Percentiles rank a stretch among this genome's conserved stretches.
Conservation (phyloP, 2,113 vertebrate genomes). For the Ophthalmolycus amberensis region DNA sequence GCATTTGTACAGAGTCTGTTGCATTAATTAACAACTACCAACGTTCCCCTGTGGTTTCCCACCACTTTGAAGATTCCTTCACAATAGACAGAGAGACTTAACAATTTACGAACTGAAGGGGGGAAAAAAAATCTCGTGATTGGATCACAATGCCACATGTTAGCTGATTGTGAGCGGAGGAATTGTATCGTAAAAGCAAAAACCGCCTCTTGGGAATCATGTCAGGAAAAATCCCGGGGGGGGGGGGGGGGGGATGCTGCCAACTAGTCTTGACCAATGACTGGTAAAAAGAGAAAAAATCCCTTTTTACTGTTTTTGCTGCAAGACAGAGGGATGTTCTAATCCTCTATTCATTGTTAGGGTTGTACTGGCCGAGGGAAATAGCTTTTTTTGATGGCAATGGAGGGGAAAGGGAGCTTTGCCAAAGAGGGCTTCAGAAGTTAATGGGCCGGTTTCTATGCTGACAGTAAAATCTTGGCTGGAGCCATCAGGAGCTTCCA, state of each 20-base stretch:
- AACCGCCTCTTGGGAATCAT: slow-evolving; percentile 75
- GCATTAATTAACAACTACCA: slow-evolving; percentile 80
- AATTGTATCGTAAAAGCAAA: slow-evolving; percentile 76
- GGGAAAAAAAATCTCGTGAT: slow-evolving; percentile 68
- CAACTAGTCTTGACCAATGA: slow-evolving; percentile 77
- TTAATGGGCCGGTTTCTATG: slow-evolving; percentile 80
- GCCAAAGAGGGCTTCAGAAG: slow-evolving; percentile 80
- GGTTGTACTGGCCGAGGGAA: slow-evolving; percentile 77
- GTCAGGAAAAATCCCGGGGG: slow-evolving; percentile 75
- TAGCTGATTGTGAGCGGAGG: slow-evolving; percentile 75
- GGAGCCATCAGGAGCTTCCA: slow-evolving; percentile 67
- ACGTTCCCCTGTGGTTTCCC: slow-evolving; percentile 76
- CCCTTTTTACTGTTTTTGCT: slow-evolving; percentile 58
- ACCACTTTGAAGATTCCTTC: slow-evolving; percentile 78
- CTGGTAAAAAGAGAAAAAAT: slow-evolving; percentile 62
- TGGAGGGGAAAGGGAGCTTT: slow-evolving; percentile 76
- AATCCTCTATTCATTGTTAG: slow-evolving; percentile 83
- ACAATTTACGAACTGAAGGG: slow-evolving; percentile 72
- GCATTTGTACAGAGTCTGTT: slow-evolving; percentile 66
- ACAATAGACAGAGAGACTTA: slow-evolving; percentile 79
- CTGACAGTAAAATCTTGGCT: slow-evolving; percentile 80
- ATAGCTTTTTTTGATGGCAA: slow-evolving; percentile 80
- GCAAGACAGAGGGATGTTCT: slow-evolving; percentile 77
- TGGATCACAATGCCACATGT: slow-evolving; percentile 80
- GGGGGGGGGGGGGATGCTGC: slow-evolving; percentile 73